Evolutionary conservation across 2,888 invertebrate species (phyloP), one percentile per base, ranked within the genome.

Genomic region (Onchidella celtica): DNA sequence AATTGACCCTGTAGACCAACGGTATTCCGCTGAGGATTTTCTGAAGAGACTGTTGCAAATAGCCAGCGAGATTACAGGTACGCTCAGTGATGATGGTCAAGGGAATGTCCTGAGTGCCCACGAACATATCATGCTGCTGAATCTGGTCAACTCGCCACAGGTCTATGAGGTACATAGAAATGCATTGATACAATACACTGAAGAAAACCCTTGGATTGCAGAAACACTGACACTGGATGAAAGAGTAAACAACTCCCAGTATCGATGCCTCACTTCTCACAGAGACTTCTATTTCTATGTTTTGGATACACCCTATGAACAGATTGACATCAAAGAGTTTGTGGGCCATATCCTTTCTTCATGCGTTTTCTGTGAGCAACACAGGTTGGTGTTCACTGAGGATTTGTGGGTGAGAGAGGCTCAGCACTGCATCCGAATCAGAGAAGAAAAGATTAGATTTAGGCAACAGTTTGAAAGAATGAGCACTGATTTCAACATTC

Each of bases 1-100:
- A 17, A 66, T 77, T 68, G 68, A 68, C 21, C 77, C 68, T 57
- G 61, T 36, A 29, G 79, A 79, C 34, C 34, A 72, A 3, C 32
- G 63, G 29, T 72, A 29, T 63, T 63, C 79, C 6, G 47, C 70
- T 0, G 47, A 57, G 9, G 59, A 63, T 38, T 72, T 63, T n/a
- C 32, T 79, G 14, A 14, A 72, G 9, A 38, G 59, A 29, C 6
- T 70, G n/a, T n/a, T 65, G 17, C 14, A 14, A 1, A 9, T 79
- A 4, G 59, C 38, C 21, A 29, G 11, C 24, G 24, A 32, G 1
- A 47, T 63, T 32, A 47, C 32, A n/a, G 79, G 79, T 2, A 79
- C 79, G 11, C n/a, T 55, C 0, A 72, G 79, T 32, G 79, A 79
- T 34, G 79, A 79, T 40, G 79, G 79, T 27, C 63, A 59, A 11